Evolutionary conservation across 2,797 vertebrate species (phyloP), one percentile per base, ranked within the genome.

Genomic region (Psittacula echo): DNA sequence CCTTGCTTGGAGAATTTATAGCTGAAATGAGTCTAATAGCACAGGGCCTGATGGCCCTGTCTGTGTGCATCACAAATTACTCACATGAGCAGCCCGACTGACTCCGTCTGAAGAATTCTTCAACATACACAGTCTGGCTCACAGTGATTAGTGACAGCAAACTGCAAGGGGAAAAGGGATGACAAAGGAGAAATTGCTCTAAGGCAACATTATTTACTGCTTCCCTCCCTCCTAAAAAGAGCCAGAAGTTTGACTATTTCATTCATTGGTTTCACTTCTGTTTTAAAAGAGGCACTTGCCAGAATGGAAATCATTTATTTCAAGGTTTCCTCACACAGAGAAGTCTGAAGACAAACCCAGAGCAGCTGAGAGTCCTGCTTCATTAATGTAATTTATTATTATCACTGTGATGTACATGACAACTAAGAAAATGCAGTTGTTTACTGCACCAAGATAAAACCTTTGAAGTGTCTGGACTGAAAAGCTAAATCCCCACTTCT

Each of bases 131-230:
- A 67, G 39, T 65, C 80, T 77, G 90, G 80, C 71, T 84, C 51
- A 37, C 30, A 41, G 74, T 47, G 77, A 94, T 66, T 67, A 89
- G 71, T 53, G 68, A 78, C 89, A 91, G 89, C 67, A 90, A 93
- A 85, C 61, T 79, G 92, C 48, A 81, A 85, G 51, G 41, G 56
- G 51, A 88, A 81, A 76, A 93, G 58, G 64, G 41, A 83, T 37
- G 77, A 91, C 58, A 82, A 64, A 10, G 45, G 77, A 96, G 87
- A 94, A 87, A 90, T 8, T 77, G 88, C 56, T 94, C 86, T 53
- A 61, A 88, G 74, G 74, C 48, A 94, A 39, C 26, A 16, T 91
- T 94, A 92, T 74, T 94, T 91, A 82, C 84, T 78, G 29, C 53
- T 81, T 73, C 48, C 53, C 29, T 89, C 67, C 23, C 47, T 73